These are phyloP conservation scores for Cyphomyrus plagiostoma DNA, from an alignment of 2,113 vertebrate species.

Conservation along the genomic window DNA sequence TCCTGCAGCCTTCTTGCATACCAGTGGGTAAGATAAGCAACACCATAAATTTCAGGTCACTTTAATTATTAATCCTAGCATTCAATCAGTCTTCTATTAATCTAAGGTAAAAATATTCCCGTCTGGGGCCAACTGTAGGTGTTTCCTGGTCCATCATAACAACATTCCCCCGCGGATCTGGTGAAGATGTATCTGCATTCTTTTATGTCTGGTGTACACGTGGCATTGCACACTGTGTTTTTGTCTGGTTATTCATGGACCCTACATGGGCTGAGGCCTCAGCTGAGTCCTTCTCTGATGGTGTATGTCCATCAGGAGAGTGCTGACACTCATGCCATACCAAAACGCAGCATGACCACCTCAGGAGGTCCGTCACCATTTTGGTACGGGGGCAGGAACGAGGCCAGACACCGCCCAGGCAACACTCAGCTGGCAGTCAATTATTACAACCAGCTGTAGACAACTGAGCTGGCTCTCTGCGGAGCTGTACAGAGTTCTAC, in stretches of 20 bases:
- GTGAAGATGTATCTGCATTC: not conserved
- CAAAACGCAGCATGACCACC: not conserved
- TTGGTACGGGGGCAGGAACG: not conserved
- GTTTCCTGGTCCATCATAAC: not conserved
- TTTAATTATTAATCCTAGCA: not conserved
- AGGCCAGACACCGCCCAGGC: not conserved
- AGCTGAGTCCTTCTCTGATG: not conserved
- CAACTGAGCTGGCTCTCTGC: not conserved
- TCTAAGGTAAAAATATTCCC: not conserved
- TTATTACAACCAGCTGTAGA: not conserved
- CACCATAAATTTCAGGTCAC: not conserved
- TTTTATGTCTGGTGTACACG: not conserved
- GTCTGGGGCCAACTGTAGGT: not conserved
- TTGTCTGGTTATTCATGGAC: not conserved
- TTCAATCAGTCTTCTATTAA: not conserved
- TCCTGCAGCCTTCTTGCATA: not conserved
- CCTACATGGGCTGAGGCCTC: not conserved
- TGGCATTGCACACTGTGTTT: not conserved
- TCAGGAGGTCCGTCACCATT: not conserved
- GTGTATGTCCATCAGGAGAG: not conserved
- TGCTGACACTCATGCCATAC: not conserved
- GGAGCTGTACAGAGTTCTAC: not conserved
- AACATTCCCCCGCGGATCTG: not conserved
- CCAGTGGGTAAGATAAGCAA: not conserved
- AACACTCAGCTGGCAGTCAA: not conserved